Evolutionary conservation across 2,797 vertebrate genomes (phyloP), one percentile per base, ranked within the genome.

Genomic region (Chelidonichthys spinosus): DNA sequence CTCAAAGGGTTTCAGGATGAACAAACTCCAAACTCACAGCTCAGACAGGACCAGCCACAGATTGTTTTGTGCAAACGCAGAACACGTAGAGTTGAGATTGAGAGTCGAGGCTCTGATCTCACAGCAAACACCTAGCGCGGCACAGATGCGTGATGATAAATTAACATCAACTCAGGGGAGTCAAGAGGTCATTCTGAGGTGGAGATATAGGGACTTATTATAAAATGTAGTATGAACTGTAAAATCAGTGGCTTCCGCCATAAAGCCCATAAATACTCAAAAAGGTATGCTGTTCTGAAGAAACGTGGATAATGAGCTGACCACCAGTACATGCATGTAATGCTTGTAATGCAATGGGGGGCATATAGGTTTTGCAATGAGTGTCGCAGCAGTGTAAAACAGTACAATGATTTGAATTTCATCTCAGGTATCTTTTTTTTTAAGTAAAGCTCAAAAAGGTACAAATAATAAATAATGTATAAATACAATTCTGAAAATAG

Each of bases 61-160:
- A 35, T 64, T 58, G 69, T 59, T 72, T 71, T 6, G 46, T 10
- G 33, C 33, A 0, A 58, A 68, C 33, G 47, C 43, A 43, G 35
- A 49, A 33, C n/a, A 35, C 18, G 2, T 11, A 5, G 4, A 25
- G 8, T 18, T 47, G 33, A 47, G 37, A 4, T 7, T 0, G 1
- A 36, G 35, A 11, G 2, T 25, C 17, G 5, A 33, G 7, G n/a
- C 40, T 17, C 35, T 18, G 15, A 5, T 49, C 3, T 53, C 2
- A 4, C 42, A 37, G 11, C n/a, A 15, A 53, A 56, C 6, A 9
- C 47, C 7, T 4, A 70, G 10, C 32, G n/a, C 33, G 35, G 40
- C 32, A n/a, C n/a, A 42, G 18, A 47, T 49, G n/a, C 13, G 37
- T 62, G 56, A 66, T 44, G 3, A 32, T 63, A 39, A 56, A 33